phyloP scores from a whole-genome alignment of 2,113 vertebrate species.

The Eublepharis macularius region DNA sequence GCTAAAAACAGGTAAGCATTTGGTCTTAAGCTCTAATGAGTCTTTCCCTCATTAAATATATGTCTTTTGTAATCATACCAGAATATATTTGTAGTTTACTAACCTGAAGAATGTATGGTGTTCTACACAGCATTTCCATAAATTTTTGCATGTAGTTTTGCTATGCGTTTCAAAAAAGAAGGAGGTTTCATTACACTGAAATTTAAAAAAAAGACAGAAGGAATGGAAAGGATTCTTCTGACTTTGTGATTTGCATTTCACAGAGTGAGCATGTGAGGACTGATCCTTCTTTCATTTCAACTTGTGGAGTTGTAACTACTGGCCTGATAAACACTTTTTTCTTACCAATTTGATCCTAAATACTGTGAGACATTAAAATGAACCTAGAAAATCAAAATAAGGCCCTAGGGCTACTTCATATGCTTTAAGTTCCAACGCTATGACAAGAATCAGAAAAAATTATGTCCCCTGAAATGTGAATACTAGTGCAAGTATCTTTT shows the following conservation, averaged over 20 bases:
- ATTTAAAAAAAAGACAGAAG: slow-evolving; percentile 23
- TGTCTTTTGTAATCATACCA: neutral
- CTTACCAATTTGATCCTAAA: neutral
- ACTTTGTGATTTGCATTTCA: neutral
- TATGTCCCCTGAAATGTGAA: neutral
- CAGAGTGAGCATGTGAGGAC: neutral
- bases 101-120: slow-evolving; percentile 92
- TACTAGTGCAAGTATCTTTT: neutral
- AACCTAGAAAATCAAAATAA: neutral
- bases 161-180: slow-evolving; percentile 88
- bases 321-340: neutral
- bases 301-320: neutral
- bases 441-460: neutral
- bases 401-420: neutral
- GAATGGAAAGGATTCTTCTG: neutral
- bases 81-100: neutral
- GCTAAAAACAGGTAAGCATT: neutral
- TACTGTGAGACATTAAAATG: neutral
- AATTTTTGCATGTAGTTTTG: slow-evolving; percentile 85
- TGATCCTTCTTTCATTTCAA: neutral
- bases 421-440: neutral
- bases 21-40: neutral
- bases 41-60: neutral
- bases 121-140: slow-evolving; percentile 92
- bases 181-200: slow-evolving; percentile 89